phyloP scores from a whole-genome alignment of 1,140 invertebrate species.

The Bacillus rossius region DNA sequence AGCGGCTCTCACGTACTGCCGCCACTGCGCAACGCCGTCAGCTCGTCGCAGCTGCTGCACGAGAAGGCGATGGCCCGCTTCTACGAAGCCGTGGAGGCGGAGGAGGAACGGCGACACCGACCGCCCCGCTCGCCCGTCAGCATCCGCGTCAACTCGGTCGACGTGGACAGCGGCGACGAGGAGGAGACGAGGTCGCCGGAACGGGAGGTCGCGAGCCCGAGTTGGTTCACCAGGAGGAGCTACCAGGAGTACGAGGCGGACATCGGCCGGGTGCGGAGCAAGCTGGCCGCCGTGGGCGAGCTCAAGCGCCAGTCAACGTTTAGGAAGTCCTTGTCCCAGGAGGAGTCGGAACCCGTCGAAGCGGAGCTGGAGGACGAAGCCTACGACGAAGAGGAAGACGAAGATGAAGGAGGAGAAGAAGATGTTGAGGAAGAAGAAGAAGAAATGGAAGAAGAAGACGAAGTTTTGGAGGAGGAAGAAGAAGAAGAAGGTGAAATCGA shows the following conservation, averaged over 20 bases:
- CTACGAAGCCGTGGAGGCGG: constrained; percentile 44
- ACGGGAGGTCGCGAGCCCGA: neutral
- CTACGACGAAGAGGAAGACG: constrained; percentile 7
- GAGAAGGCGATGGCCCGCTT: constrained; percentile 73
- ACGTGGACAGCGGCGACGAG: neutral
- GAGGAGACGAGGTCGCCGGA: constrained; percentile 21
- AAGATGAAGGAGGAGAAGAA: constrained; percentile 5
- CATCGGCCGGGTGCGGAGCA: constrained; percentile 4
- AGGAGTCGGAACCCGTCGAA: neutral
- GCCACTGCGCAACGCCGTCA: constrained; percentile 60
- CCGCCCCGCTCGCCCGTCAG: neutral
- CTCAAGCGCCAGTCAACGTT: neutral
- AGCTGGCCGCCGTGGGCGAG: neutral
- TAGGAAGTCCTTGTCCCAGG: neutral
- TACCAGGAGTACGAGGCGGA: neutral
- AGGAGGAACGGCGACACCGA: constrained; percentile 35
- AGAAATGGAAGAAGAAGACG: neutral
- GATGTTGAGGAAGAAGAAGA: constrained; percentile 14
- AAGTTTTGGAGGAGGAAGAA: constrained; percentile 34
- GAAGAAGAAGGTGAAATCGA: constrained; percentile 41
- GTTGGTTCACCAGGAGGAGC: neutral
- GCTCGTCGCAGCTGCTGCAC: constrained; percentile 73
- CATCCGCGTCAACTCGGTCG: neutral
- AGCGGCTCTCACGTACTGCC: constrained; percentile 39
- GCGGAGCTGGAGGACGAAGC: constrained; percentile 11